These are phyloP conservation scores for Hirtodrosophila cameraria DNA, from an alignment of 2,888 invertebrate species.

Conservation along the genomic window DNA sequence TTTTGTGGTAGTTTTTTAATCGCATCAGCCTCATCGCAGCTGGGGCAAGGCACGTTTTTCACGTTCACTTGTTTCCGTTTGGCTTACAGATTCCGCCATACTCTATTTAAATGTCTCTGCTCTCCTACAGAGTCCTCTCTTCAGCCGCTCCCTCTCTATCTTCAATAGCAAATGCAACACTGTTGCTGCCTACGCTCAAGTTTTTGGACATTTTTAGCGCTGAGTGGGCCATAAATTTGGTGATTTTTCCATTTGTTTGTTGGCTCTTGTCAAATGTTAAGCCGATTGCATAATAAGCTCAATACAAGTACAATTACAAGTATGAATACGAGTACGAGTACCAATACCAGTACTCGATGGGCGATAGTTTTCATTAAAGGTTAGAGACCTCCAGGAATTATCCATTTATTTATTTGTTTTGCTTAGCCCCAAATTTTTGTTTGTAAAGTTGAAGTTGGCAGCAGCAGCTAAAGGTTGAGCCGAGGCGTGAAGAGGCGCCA, in stretches of 20 bases:
- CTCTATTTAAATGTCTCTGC: constrained; percentile 28
- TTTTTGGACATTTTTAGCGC: constrained; percentile 42
- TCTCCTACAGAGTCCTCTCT: no score
- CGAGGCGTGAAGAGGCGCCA: background rate
- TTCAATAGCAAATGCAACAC: constrained; percentile 8
- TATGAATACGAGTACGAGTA: background rate
- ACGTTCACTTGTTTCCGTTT: constrained; percentile 74
- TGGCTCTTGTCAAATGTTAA: constrained; percentile 41
- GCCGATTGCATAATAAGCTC: constrained; percentile 57
- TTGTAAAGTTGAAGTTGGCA: constrained; percentile 3
- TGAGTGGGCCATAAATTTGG: constrained; percentile 69
- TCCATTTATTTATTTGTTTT: background rate
- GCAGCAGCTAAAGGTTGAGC: background rate
- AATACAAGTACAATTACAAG: background rate
- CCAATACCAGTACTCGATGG: constrained; percentile 7
- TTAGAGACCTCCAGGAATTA: constrained; percentile 5
- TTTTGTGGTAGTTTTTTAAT: constrained; percentile 51
- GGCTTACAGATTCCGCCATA: constrained; percentile 39
- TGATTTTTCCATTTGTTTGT: constrained; percentile 41
- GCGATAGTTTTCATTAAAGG: constrained; percentile 41
- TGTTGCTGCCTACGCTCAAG: constrained; percentile 44
- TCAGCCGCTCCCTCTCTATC: background rate
- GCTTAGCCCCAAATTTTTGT: background rate
- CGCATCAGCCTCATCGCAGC: constrained; percentile 26
- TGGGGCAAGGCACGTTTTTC: constrained; percentile 66